A percentile compares a stretch with the other conserved stretches of the same genome.
These are phyloP conservation scores for Caenorhabditis sp. DNA, from an alignment of 2,888 invertebrate genomes.

Conservation along the genomic window DNA sequence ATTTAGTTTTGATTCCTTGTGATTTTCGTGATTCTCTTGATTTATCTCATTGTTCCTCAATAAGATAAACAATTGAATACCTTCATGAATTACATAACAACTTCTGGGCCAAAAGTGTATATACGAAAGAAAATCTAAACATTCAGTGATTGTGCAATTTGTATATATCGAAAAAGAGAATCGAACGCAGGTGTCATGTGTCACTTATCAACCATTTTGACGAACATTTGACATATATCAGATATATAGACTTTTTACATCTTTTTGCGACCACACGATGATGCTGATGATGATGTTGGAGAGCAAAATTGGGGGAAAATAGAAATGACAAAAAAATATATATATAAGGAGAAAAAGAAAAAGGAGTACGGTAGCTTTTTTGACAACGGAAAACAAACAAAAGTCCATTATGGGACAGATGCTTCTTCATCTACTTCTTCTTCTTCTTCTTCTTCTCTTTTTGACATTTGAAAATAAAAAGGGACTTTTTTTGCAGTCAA, in stretches of 20 bases:
- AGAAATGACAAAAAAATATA: no score
- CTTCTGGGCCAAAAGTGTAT: no score
- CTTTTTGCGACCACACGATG: not conserved
- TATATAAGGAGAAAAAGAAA: not conserved
- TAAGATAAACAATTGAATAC: no score
- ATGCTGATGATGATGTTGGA: no score
- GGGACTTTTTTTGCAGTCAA: constrained; percentile 34
- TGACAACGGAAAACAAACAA: constrained; percentile 26
- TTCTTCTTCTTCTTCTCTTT: no score
- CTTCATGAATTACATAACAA: no score
- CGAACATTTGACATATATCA: constrained; percentile 30
- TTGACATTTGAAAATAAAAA: not conserved
- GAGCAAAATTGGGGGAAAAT: no score
- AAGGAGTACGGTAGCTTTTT: constrained; percentile 30
- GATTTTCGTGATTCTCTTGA: no score
- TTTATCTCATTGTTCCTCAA: no score
- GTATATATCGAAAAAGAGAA: not conserved
- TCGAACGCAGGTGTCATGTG: constrained; percentile 41
- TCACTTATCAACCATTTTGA: constrained; percentile 37
- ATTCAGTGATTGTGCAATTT: not conserved
- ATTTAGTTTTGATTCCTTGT: no score
- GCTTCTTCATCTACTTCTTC: no score
- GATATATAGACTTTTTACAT: not conserved
- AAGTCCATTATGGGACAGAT: constrained; percentile 45
- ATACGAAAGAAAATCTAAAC: no score